Conservation (phyloP, 2,113 vertebrate species). For the Mellivora capensis region DNA sequence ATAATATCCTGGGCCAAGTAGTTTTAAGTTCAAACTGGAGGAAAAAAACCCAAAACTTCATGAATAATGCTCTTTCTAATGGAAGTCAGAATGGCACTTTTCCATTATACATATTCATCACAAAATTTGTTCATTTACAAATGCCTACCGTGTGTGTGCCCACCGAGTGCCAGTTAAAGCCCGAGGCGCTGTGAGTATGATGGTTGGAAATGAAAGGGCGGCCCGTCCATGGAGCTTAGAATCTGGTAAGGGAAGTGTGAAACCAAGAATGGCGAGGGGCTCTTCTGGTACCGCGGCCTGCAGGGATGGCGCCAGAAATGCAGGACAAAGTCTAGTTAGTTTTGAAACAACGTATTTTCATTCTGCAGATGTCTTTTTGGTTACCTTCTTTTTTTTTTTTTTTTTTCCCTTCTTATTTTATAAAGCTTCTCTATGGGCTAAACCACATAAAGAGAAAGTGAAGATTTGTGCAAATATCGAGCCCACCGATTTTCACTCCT, state of each 20-base stretch:
- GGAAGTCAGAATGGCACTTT: neutral
- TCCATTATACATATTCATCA: neutral
- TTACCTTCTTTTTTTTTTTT: neutral
- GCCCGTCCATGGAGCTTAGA: neutral
- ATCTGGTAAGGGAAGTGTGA: neutral
- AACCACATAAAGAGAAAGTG: neutral
- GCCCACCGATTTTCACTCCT: slow-evolving; percentile 16
- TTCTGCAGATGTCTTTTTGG: neutral
- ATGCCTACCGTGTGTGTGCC: neutral
- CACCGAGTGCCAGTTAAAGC: neutral
- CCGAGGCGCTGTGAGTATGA: neutral
- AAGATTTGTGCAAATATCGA: neutral
- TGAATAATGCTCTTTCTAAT: slow-evolving; percentile 31
- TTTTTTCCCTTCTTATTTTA: slow-evolving; percentile 25
- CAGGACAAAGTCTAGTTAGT: neutral
- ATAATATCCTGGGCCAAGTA: slow-evolving; percentile 34
- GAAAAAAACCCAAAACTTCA: slow-evolving; percentile 25
- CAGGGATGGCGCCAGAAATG: neutral
- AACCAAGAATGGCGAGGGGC: neutral
- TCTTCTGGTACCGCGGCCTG: too few species aligned
- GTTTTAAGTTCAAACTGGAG: slow-evolving; percentile 33
- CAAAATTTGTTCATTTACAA: neutral
- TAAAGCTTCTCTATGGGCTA: neutral
- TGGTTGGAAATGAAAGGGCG: neutral
- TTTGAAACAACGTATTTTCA: neutral